phyloP scores from a whole-genome alignment of 1,140 invertebrate genomes.

The Brachionus calyciflorus region DNA sequence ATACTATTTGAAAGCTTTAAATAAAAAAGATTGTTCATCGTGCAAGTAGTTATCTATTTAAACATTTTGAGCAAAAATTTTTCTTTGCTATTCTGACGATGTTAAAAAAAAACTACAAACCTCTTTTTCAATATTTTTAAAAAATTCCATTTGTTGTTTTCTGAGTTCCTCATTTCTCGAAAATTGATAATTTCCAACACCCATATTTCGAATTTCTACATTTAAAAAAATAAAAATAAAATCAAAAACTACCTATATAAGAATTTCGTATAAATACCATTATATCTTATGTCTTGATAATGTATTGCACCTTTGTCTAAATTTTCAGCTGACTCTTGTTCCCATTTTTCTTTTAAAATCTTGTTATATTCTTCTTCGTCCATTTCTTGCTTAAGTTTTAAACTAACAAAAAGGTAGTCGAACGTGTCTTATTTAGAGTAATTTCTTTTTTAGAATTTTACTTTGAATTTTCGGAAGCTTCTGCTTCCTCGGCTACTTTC shows the following conservation, averaged over 20 bases:
- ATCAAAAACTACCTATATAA: background rate
- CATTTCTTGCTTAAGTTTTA: slow-evolving; percentile 6
- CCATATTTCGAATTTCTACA: slow-evolving; percentile 46
- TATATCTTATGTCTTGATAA: slow-evolving; percentile 41
- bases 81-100: too few species aligned
- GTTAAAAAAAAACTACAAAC: too few species aligned
- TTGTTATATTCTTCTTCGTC: slow-evolving; percentile 38
- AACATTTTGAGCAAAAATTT: too few species aligned
- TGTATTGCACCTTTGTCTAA: slow-evolving; percentile 30
- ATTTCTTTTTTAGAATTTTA: background rate
- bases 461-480: background rate
- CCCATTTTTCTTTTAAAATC: slow-evolving; percentile 23
- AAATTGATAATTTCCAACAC: slow-evolving; percentile 46
- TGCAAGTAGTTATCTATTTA: too few species aligned
- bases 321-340: slow-evolving; percentile 21
- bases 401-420: background rate
- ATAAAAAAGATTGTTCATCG: too few species aligned
- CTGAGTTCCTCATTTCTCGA: background rate
- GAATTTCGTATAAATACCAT: background rate
- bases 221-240: background rate
- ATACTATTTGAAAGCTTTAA: too few species aligned
- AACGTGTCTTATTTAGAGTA: background rate
- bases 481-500: slow-evolving; percentile 11
- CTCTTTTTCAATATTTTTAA: slow-evolving; percentile 43
- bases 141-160: slow-evolving; percentile 45